Evolutionary conservation across 2,113 vertebrate species (phyloP).

Genomic region (Amia ocellicauda): DNA sequence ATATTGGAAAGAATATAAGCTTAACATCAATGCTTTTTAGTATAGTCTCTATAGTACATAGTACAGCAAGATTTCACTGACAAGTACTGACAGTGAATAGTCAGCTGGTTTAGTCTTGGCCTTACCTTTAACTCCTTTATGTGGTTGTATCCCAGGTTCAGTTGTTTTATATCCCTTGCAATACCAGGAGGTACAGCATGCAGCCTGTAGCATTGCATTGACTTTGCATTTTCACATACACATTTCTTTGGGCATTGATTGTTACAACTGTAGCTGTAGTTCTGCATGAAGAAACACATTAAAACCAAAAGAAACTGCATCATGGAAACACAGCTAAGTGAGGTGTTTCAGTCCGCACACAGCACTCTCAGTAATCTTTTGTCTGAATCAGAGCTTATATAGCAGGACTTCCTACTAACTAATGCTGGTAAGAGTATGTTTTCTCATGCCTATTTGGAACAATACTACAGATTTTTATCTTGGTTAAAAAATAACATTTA

Average conservation of each 20-base stretch:
- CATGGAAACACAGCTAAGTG: constrained; percentile 34
- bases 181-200: constrained; percentile 54
- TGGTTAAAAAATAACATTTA: constrained; percentile 41
- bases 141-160: constrained; percentile 73
- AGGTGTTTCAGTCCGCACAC: constrained; percentile 12
- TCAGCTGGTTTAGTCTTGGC: background rate
- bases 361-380: constrained; percentile 10
- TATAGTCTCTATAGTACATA: no score
- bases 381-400: constrained; percentile 26
- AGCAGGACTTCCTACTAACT: constrained; percentile 14
- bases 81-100: no score
- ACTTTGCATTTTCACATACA: constrained; percentile 58
- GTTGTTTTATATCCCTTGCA: constrained; percentile 54
- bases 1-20: no score
- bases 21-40: no score
- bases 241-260: constrained; percentile 65
- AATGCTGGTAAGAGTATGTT: constrained; percentile 21
- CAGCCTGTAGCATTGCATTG: constrained; percentile 69
- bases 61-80: no score
- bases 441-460: constrained; percentile 36
- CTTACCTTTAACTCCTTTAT: constrained; percentile 76
- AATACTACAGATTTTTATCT: constrained; percentile 49
- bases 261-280: constrained; percentile 23
- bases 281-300: constrained; percentile 40
- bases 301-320: constrained; percentile 52